A percentile compares a stretch with the other conserved stretches of the same genome.
phyloP scores from a whole-genome alignment of 2,888 invertebrate genomes.

The Pyrgus malvae region DNA sequence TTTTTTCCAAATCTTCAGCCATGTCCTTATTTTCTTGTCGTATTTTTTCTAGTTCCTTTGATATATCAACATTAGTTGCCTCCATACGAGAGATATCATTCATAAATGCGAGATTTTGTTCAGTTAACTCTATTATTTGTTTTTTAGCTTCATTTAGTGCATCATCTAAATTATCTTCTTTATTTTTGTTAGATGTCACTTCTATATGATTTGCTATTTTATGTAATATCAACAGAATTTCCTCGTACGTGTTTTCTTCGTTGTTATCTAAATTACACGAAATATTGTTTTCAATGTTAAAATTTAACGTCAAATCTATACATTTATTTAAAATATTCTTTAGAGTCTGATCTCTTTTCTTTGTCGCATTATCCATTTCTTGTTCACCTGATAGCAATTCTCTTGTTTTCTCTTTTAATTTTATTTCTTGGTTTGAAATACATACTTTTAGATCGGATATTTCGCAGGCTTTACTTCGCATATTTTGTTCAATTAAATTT shows the following conservation, averaged over 20 bases:
- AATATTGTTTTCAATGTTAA: constrained; percentile 40
- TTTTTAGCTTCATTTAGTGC: constrained; percentile 41
- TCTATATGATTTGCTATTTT: constrained; percentile 44
- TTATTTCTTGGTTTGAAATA: neutral
- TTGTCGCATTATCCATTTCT: constrained; percentile 22
- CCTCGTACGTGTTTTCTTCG: constrained; percentile 38
- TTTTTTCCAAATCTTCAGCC: constrained; percentile 42
- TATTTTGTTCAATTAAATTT: constrained; percentile 9
- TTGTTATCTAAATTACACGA: constrained; percentile 31
- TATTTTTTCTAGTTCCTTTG: constrained; percentile 40
- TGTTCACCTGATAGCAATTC: constrained; percentile 38
- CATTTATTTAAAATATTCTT: constrained; percentile 43
- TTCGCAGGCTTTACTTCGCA: constrained; percentile 36
- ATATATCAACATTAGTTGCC: constrained; percentile 39
- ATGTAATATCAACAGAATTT: constrained; percentile 47
- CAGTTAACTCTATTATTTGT: constrained; percentile 44
- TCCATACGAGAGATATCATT: constrained; percentile 42
- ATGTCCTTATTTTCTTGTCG: constrained; percentile 42
- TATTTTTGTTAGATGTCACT: constrained; percentile 30
- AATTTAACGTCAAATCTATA: constrained; percentile 37
- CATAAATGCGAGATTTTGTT: constrained; percentile 43
- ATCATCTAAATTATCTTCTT: constrained; percentile 37
- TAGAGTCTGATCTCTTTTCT: constrained; percentile 41
- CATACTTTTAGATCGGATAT: constrained; percentile 32
- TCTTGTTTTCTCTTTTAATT: constrained; percentile 34